These are phyloP conservation scores for Aphis craccivora DNA, from an alignment of 1,140 invertebrate species.

Conservation along the genomic window DNA sequence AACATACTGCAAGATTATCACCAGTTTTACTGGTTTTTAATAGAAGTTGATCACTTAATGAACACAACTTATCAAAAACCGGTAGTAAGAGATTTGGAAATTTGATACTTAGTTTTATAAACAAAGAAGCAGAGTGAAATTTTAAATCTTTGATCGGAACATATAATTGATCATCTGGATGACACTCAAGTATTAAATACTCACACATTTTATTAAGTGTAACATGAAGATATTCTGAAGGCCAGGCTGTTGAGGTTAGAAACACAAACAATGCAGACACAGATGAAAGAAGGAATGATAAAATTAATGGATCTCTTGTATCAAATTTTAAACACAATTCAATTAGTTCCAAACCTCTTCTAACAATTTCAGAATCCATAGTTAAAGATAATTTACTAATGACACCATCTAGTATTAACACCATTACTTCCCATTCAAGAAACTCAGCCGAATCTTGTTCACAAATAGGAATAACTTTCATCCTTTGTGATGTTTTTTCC, in stretches of 20 bases:
- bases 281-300: constrained; percentile 84
- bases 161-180: constrained; percentile 45
- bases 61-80: constrained; percentile 74
- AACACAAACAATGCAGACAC: constrained; percentile 91
- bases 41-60: constrained; percentile 52
- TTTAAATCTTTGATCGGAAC: constrained; percentile 71
- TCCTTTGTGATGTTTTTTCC: constrained; percentile 66
- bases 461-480: constrained; percentile 63
- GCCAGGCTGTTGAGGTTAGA: constrained; percentile 76
- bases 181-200: constrained; percentile 53
- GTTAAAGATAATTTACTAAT: constrained; percentile 76
- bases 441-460: constrained; percentile 71
- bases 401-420: constrained; percentile 77
- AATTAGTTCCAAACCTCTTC: constrained; percentile 75
- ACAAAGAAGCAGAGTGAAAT: constrained; percentile 84
- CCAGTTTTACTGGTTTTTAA: constrained; percentile 46
- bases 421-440: constrained; percentile 83
- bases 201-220: constrained; percentile 56
- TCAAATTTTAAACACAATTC: constrained; percentile 79
- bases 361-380: constrained; percentile 71
- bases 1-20: constrained; percentile 45
- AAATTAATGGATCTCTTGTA: constrained; percentile 77
- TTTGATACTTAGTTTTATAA: constrained; percentile 88
- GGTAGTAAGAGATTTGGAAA: constrained; percentile 84
- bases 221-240: constrained; percentile 53